Base-by-base conservation (phyloP, 2,888 invertebrate species). In the Patella caerulea region DNA sequence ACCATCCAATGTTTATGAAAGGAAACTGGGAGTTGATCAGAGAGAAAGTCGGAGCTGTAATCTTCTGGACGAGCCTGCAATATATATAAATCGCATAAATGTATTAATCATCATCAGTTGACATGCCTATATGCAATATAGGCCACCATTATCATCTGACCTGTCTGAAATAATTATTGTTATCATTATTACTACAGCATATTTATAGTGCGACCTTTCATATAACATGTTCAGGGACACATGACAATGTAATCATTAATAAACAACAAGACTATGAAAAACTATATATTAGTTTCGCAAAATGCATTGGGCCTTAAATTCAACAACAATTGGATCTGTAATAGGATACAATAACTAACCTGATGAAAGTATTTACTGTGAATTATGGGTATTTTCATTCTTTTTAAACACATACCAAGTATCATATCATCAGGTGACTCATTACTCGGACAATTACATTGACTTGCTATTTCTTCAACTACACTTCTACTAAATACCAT, bases 1-100 rank as follows among this genome's bases (percentile, higher is more conserved):
- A 95, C 94, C 91, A 95, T 95, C 94, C 96, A 96, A 92, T 96
- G 96, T 88, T 97, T 97, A 92, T 98, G 98, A 92, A 98, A 98
- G 2, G 97, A 97, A 11, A 97, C 93, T 0, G 97, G 95, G 15
- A 94, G 93, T 87, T 95, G 95, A 1, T 94, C 94, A n/a, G 93
- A 93, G 34, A 96, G 90, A 78, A 94, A 95, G 77, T 94, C 95
- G 0, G 92, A 92, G 0, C 96, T 92, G 92, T 98, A 98, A 92
- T 98, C 98, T 81, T 93, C 93, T 0, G 97, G 96, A 34, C 97
- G 94, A 0, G 97, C 97, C 97, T 97, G 86, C 24, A 93, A 84
- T 59, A 74, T 65, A n/a, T n/a, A n/a, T 19, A 70, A 53, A 65
- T 29, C 34, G 59, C 54, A 59, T 65, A 52, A 24, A 59, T 55